phyloP scores from a whole-genome alignment of 2,113 vertebrate species.

The Chamaea fasciata region DNA sequence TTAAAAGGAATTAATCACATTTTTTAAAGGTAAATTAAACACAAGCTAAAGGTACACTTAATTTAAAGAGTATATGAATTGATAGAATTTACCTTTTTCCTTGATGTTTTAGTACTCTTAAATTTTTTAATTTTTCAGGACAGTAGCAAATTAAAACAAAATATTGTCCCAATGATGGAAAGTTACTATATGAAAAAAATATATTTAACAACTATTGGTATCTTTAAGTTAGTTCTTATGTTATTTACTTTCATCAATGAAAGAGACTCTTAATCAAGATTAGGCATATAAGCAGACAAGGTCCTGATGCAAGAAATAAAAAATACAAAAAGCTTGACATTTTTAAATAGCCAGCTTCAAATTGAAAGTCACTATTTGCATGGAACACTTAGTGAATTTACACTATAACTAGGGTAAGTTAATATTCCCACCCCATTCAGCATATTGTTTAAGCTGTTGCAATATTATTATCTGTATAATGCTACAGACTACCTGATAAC shows the following conservation, averaged over 20 bases:
- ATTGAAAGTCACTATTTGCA: background rate
- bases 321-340: background rate
- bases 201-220: background rate
- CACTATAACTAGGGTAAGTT: background rate
- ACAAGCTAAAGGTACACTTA: background rate
- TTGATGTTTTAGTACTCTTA: background rate
- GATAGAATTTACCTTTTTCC: background rate
- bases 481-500: background rate
- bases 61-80: background rate
- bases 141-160: background rate
- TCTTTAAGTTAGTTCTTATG: background rate
- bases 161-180: background rate
- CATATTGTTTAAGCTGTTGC: background rate
- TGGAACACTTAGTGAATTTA: background rate
- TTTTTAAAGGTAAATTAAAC: background rate
- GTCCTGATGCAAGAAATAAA: fast-evolving
- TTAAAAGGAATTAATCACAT: background rate
- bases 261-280: background rate
- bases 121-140: background rate
- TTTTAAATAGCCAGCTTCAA: background rate
- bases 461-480: background rate
- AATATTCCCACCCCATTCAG: background rate
- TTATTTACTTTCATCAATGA: background rate
- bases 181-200: background rate
- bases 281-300: background rate